A percentile compares a stretch with the other conserved stretches of the same genome.
Conservation (phyloP, 2,797 vertebrate species). For the Brotula barbata region DNA sequence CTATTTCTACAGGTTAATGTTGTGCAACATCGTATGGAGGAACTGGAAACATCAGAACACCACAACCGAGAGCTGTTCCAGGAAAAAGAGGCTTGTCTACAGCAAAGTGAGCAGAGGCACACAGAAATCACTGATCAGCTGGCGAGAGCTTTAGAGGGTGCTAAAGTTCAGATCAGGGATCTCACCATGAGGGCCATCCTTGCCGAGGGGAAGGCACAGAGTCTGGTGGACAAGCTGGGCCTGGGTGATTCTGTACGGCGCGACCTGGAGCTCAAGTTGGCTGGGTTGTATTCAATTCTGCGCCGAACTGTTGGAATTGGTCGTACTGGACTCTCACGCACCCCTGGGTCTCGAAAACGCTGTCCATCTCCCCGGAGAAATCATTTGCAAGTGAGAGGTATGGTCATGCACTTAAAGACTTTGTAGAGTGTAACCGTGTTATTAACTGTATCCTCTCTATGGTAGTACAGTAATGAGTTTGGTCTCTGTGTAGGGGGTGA, state of each 20-base stretch:
- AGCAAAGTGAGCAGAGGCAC: slow-evolving; percentile 64
- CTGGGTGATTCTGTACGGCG: slow-evolving; percentile 51
- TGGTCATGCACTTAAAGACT: slow-evolving; percentile 1
- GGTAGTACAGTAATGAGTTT: slow-evolving; percentile 1
- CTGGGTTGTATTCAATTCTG: slow-evolving; percentile 71
- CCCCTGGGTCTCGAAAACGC: slow-evolving; percentile 43
- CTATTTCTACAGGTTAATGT: slow-evolving; percentile 69
- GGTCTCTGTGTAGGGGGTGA: slow-evolving; percentile 54
- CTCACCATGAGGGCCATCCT: slow-evolving; percentile 67
- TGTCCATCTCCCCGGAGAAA: slow-evolving; percentile 69
- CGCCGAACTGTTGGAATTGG: slow-evolving; percentile 69
- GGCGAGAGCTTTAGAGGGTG: slow-evolving; percentile 69
- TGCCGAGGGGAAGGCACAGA: slow-evolving; percentile 57
- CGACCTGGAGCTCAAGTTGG: slow-evolving; percentile 74
- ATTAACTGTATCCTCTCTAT: neutral
- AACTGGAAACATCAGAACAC: slow-evolving; percentile 65
- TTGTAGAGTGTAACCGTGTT: neutral
- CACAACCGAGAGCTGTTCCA: slow-evolving; percentile 67
- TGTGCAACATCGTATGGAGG: slow-evolving; percentile 72
- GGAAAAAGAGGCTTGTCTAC: slow-evolving; percentile 63
- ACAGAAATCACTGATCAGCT: slow-evolving; percentile 58
- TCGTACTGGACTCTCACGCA: slow-evolving; percentile 34
- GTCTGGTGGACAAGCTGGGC: slow-evolving; percentile 77
- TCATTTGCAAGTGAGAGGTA: slow-evolving; percentile 76
- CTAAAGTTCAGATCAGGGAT: slow-evolving; percentile 48